phyloP scores from a whole-genome alignment of 2,113 vertebrate genomes.

The Perca fluviatilis region DNA sequence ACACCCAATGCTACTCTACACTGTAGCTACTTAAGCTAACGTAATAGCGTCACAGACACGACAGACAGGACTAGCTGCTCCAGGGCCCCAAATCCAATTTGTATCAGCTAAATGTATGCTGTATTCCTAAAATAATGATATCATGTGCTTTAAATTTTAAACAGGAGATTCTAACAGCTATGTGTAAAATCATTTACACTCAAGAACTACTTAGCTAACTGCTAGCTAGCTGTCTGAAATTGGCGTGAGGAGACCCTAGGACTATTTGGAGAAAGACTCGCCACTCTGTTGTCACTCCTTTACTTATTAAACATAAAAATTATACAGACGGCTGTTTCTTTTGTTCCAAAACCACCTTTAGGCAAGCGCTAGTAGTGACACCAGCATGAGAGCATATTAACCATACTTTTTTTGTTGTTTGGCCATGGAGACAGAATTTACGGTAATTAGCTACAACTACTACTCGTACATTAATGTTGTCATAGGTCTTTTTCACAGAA shows the following conservation, averaged over 20 bases:
- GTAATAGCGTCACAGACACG: neutral
- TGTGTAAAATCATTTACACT: neutral
- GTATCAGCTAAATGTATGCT: neutral
- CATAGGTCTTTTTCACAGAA: neutral
- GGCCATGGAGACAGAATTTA: neutral
- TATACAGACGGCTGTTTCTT: too few species aligned
- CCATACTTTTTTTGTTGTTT: neutral
- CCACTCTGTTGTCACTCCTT: neutral
- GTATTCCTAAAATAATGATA: neutral
- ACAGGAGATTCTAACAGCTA: neutral
- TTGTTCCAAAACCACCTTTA: too few species aligned
- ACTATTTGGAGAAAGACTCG: neutral
- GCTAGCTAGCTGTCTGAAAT: neutral
- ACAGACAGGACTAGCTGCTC: neutral
- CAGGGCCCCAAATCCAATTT: neutral
- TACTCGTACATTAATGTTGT: neutral
- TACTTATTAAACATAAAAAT: too few species aligned
- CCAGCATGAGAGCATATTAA: neutral
- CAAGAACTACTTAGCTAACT: neutral
- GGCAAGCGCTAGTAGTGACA: neutral
- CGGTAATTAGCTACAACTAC: neutral
- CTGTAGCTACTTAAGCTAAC: conserved; percentile 6
- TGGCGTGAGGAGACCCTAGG: neutral
- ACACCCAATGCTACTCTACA: neutral
- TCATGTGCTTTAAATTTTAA: neutral